A percentile compares a stretch with the other conserved stretches of the same genome.
These are phyloP conservation scores for Musca domestica DNA, from an alignment of 1,140 invertebrate genomes.

Conservation along the genomic window DNA sequence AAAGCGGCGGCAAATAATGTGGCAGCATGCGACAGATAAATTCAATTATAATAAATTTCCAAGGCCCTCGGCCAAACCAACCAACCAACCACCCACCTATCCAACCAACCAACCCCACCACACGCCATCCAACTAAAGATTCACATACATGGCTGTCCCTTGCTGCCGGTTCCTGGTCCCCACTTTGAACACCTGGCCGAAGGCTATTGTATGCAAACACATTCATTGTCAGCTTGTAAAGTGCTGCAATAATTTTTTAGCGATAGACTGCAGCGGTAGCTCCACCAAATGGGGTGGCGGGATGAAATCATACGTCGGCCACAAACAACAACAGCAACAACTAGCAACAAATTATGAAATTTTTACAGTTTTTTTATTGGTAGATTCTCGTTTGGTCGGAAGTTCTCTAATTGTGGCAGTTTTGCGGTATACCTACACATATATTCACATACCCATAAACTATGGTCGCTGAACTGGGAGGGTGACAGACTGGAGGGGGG, in stretches of 20 bases:
- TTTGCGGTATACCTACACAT: constrained; percentile 1
- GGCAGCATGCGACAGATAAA: constrained; percentile 6
- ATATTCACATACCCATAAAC: not conserved
- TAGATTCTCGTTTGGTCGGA: constrained; percentile 2
- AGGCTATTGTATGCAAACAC: not conserved
- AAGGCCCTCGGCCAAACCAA: too few relatives aligned
- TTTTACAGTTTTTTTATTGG: constrained; percentile 11
- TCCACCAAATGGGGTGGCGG: too few relatives aligned
- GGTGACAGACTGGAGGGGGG: too few relatives aligned
- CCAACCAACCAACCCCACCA: too few relatives aligned
- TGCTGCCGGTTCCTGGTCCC: too few relatives aligned
- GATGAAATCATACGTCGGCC: not conserved
- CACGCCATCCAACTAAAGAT: too few relatives aligned
- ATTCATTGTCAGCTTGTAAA: too few relatives aligned
- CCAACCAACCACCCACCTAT: too few relatives aligned
- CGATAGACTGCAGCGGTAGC: too few relatives aligned
- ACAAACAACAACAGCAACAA: not conserved
- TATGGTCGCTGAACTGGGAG: not conserved
- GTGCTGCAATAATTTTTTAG: too few relatives aligned
- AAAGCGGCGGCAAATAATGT: constrained; percentile 9
- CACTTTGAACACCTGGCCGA: not conserved
- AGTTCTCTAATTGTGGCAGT: constrained; percentile 15
- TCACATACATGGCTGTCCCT: not conserved
- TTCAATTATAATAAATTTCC: constrained; percentile 17
- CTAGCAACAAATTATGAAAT: constrained; percentile 10